Evolutionary conservation across 2,113 vertebrate genomes (phyloP), one percentile per base, ranked within the genome.

Genomic region (Ciconia boyciana): DNA sequence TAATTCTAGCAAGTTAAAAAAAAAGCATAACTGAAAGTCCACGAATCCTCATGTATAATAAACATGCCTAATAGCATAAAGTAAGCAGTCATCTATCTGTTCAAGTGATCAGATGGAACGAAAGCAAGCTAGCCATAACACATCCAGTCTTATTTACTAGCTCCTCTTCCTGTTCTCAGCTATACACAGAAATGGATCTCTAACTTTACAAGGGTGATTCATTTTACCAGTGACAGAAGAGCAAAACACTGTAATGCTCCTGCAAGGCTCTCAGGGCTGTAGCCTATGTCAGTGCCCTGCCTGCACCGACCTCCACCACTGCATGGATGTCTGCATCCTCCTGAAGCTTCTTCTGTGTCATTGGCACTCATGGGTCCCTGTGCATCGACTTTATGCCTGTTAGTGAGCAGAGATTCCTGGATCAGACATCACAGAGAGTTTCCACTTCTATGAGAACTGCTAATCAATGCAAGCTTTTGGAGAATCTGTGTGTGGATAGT

Each of bases 61-160:
- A 95, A 91, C 57, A 60, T 46, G 32, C 41, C 39, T 89, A 82
- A 72, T 13, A 85, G 81, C 44, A 65, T 85, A 64, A 93, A 91
- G 62, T 85, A 95, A 90, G 81, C 89, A 90, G 74, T 31, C 74
- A 71, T 87, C 41, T 57, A 28, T 89, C 81, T 85, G 69, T 76
- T 82, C n/a, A 91, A 89, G 91, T 49, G 71, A 94, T 87, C 61
- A 96, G 87, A 87, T 16, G 46, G 72, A 69, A 52, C 0, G 0
- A 83, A 96, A 85, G 96, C 75, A 93, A 95, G 74, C 81, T 91
- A 96, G 84, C 81, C 94, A 87, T 94, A 94, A 93, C 91, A 93
- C 19, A 94, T 60, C 43, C 70, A 87, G 48, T 20, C 70, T 76
- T 83, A 95, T 87, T 95, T 96, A 97, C 65, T 72, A 46, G 22